Base-by-base conservation (phyloP, 1,140 invertebrate species). In the Conopomorpha cramerella region DNA sequence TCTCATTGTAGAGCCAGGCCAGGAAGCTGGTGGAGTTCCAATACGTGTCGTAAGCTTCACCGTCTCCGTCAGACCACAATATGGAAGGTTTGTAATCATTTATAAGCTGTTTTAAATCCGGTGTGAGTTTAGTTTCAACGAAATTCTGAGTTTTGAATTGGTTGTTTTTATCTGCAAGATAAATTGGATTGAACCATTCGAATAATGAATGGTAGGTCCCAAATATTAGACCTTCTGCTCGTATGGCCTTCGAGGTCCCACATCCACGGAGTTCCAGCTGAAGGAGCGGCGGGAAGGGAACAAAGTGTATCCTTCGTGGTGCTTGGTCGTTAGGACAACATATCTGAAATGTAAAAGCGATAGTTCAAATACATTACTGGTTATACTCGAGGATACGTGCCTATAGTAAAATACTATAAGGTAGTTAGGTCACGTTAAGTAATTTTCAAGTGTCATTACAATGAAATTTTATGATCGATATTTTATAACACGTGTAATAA, bases 1-100 rank as follows among this genome's bases (percentile, higher is more conserved):
- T 95, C 7, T 92, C 85, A 62, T 95, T 96, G 49, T 93, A 96
- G 0, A 97, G 47, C 92, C 93, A 96, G 4, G 93, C 86, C 4
- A 96, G 74, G 58, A 90, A 89, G 46, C 87, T 82, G 45, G 81
- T 83, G 0, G 87, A 85, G 23, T 81, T 79, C 85, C 86, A 96
- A 54, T 96, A 96, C 1, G 79, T 73, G 43, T 86, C 84, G 0
- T 80, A 46, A 1, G 86, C 85, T 56, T 90, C 89, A 87, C 88
- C 89, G 45, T 91, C 89, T 0, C 93, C 93, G 63, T 95, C 93
- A 0, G 91, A 92, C 94, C 94, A 97, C 25, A 96, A 65, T 0
- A 96, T 64, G 43, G 93, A 89, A 0, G 94, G 94, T 41, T 87
- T 61, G 60, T 95, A 96, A 13, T 66, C 68, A n/a, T 87, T 66